Percentiles rank a stretch among this genome's conserved stretches.
phyloP scores from a whole-genome alignment of 2,113 vertebrate species.

The Romanogobio albipinnatus region DNA sequence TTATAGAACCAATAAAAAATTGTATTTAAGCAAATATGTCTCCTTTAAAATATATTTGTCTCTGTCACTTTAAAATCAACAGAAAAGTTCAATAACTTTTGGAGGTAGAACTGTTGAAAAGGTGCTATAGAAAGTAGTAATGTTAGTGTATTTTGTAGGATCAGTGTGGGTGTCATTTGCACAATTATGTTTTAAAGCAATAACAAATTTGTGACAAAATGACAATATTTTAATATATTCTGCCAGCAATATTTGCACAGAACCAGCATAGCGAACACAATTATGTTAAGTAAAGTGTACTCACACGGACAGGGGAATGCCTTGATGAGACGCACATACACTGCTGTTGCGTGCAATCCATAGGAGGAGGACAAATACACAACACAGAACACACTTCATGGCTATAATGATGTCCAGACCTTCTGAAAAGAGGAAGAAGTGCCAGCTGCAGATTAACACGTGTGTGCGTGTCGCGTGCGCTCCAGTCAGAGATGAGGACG shows the following conservation, averaged over 20 bases:
- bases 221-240: background rate
- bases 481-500: background rate
- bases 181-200: background rate
- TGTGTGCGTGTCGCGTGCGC: background rate
- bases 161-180: background rate
- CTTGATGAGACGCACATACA: slow-evolving; percentile 87
- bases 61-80: background rate
- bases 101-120: too few species aligned
- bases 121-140: too few species aligned
- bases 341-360: slow-evolving; percentile 79
- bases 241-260: background rate
- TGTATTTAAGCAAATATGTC: background rate
- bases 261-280: background rate
- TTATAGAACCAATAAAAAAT: too few species aligned
- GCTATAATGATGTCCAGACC: background rate
- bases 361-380: slow-evolving; percentile 74
- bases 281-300: slow-evolving; percentile 51
- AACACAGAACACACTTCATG: slow-evolving; percentile 47
- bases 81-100: background rate
- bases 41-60: background rate
- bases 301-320: slow-evolving; percentile 96
- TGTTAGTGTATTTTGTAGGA: too few species aligned
- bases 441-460: background rate
- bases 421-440: background rate
- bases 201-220: background rate